Percentiles rank a stretch among this genome's conserved stretches.
Conservation (phyloP, 2,888 invertebrate species). For the Eurytoma californica region DNA sequence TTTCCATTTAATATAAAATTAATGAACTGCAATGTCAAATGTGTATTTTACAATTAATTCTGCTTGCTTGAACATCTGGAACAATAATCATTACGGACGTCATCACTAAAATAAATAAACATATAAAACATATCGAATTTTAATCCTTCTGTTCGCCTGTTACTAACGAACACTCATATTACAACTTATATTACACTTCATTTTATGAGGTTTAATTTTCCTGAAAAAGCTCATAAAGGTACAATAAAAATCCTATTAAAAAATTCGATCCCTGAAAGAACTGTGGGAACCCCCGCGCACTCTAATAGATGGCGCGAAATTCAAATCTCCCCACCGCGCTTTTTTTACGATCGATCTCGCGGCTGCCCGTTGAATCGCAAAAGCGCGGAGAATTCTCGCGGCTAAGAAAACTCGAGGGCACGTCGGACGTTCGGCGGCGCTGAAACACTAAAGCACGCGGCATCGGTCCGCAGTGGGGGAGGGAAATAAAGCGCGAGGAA, state of each 20-base stretch:
- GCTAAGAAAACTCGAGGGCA: no score
- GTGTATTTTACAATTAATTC: no score
- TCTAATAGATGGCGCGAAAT: background rate
- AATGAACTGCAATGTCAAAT: no score
- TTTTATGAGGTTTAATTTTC: background rate
- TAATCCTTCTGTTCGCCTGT: no score
- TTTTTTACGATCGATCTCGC: conserved; percentile 33
- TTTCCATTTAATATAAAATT: no score
- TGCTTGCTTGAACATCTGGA: no score
- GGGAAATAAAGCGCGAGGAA: conserved; percentile 2
- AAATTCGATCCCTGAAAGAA: conserved; percentile 2
- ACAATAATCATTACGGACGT: no score
- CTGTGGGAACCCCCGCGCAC: background rate
- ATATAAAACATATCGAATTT: no score
- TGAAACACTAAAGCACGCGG: conserved; percentile 10
- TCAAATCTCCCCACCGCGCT: conserved; percentile 17
- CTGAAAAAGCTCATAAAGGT: background rate
- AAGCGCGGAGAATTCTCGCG: background rate
- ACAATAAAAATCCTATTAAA: background rate
- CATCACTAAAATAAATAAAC: no score
- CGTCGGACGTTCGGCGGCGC: background rate
- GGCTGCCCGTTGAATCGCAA: conserved; percentile 25
- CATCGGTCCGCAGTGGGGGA: background rate
- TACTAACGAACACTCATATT: no score
- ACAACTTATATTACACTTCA: background rate